Evolutionary conservation across 1,140 invertebrate species (phyloP).

Genomic region (Drosophila repletoides): DNA sequence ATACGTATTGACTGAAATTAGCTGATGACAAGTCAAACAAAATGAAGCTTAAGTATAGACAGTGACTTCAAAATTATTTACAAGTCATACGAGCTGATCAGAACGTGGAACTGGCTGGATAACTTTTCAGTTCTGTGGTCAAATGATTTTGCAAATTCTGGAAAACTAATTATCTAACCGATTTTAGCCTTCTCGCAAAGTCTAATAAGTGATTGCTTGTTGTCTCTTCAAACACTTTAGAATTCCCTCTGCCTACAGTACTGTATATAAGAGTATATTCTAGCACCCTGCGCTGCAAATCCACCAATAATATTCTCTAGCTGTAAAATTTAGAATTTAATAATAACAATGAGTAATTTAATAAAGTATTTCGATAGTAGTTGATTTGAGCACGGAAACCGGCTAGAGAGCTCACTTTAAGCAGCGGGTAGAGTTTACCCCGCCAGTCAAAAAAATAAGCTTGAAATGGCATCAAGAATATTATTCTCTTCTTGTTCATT

Average conservation of each 20-base stretch:
- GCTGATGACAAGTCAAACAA: constrained; percentile 11
- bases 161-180: constrained; percentile 9
- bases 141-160: constrained; percentile 10
- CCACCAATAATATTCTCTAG: too few relatives aligned
- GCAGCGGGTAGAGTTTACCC: background rate
- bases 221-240: too few relatives aligned
- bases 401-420: too few relatives aligned
- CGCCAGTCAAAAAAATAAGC: background rate
- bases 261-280: too few relatives aligned
- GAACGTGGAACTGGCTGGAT: too few relatives aligned
- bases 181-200: background rate
- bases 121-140: too few relatives aligned
- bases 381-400: too few relatives aligned
- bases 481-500: constrained; percentile 33
- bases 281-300: too few relatives aligned
- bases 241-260: too few relatives aligned
- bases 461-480: constrained; percentile 14
- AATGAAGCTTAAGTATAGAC: constrained; percentile 7
- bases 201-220: constrained; percentile 9
- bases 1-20: background rate
- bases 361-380: too few relatives aligned
- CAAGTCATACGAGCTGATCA: background rate
- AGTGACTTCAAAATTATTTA: background rate
- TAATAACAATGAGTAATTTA: too few relatives aligned
- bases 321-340: too few relatives aligned